These are phyloP conservation scores for Panagrolaimus sp. DNA, from an alignment of 1,140 invertebrate species.

Conservation along the genomic window DNA sequence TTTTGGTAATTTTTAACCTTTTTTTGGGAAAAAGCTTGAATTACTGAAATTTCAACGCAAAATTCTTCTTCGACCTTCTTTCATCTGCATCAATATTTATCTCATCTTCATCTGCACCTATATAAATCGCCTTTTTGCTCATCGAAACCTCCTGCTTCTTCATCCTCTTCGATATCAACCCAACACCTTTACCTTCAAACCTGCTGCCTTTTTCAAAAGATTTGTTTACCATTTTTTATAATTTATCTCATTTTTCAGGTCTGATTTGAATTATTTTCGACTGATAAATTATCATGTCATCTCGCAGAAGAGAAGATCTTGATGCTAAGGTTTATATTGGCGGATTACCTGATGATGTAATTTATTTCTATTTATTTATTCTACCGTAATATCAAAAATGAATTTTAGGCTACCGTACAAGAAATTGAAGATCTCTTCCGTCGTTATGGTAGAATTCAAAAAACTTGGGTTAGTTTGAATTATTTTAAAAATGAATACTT, in stretches of 20 bases:
- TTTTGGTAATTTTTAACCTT: not conserved
- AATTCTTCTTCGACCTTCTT: not conserved
- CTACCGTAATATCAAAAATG: too few relatives aligned
- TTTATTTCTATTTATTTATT: too few relatives aligned
- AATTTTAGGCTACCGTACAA: conserved; percentile 25
- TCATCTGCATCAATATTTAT: not conserved
- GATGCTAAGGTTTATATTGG: conserved; percentile 94
- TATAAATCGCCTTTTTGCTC: not conserved
- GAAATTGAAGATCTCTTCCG: conserved; percentile 79
- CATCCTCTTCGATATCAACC: not conserved
- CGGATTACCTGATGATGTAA: conserved; percentile 67
- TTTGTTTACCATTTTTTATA: not conserved
- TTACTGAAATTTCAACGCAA: not conserved
- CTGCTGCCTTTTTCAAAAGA: too few relatives aligned
- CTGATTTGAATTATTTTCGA: not conserved
- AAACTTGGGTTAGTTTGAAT: conserved; percentile 80
- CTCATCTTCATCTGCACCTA: not conserved
- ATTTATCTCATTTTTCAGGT: conserved; percentile 5
- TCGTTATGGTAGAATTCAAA: conserved; percentile 82
- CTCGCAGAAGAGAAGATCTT: conserved; percentile 1
- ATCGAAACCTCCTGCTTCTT: not conserved
- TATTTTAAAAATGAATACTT: too few relatives aligned
- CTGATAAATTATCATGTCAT: not conserved
- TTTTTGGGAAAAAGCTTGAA: not conserved
- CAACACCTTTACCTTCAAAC: too few relatives aligned